Percentiles rank a stretch among this genome's conserved stretches.
Evolutionary conservation across 2,888 invertebrate genomes (phyloP).

Genomic region (Lysandra coridon): DNA sequence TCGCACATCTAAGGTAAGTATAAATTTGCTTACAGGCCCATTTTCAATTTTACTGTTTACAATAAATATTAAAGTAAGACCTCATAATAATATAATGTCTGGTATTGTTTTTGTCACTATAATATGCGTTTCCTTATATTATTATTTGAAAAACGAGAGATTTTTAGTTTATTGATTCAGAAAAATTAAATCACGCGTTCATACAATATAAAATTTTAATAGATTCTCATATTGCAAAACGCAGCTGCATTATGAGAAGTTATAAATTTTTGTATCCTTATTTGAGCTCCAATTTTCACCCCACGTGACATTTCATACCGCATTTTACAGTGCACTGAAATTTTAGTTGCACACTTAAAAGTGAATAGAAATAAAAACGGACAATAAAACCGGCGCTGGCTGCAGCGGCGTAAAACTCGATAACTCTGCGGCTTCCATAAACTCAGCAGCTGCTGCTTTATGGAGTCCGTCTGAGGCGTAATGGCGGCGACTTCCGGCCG

Average conservation of each 20-base stretch:
- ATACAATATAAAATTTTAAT: background rate
- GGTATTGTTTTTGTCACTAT: too few relatives aligned
- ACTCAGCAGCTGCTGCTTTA: constrained; percentile 48
- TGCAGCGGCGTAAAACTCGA: constrained; percentile 44
- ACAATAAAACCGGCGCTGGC: constrained; percentile 41
- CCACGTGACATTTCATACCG: constrained; percentile 4
- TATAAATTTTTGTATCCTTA: background rate
- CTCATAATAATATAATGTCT: too few relatives aligned
- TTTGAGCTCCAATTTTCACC: constrained; percentile 3
- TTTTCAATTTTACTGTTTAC: too few relatives aligned
- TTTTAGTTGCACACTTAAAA: constrained; percentile 27
- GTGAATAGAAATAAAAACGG: constrained; percentile 41
- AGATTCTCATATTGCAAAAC: background rate
- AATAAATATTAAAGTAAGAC: too few relatives aligned
- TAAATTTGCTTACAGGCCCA: background rate
- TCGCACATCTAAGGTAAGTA: constrained; percentile 83
- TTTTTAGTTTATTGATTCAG: too few relatives aligned
- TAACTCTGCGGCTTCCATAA: constrained; percentile 48
- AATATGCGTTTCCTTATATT: too few relatives aligned
- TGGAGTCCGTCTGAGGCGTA: constrained; percentile 50
- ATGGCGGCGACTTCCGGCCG: constrained; percentile 56
- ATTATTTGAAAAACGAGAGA: too few relatives aligned
- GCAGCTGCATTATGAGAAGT: background rate
- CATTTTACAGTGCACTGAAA: constrained; percentile 22
- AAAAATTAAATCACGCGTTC: background rate